Evolutionary conservation across 2,797 vertebrate species (phyloP).

Genomic region (Hozukius guyotensis): DNA sequence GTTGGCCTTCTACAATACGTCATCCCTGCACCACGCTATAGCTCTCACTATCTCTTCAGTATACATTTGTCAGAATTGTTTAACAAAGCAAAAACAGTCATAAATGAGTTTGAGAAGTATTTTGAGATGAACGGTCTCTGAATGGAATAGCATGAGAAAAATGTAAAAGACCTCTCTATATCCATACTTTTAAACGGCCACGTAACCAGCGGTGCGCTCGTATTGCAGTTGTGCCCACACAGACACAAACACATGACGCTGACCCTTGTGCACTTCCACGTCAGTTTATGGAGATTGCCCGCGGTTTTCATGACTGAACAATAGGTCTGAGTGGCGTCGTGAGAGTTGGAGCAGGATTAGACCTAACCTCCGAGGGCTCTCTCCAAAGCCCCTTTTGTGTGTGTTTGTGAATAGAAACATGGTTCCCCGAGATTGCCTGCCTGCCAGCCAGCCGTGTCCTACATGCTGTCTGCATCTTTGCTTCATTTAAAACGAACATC

Average conservation of each 20-base stretch:
- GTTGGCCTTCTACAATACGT: neutral
- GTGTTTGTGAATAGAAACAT: constrained; percentile 62
- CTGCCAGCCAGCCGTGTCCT: constrained; percentile 44
- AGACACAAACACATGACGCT: neutral
- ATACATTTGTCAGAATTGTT: neutral
- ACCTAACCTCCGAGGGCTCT: constrained; percentile 50
- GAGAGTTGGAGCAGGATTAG: constrained; percentile 69
- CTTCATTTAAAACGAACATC: constrained; percentile 26
- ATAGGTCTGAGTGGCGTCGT: constrained; percentile 57
- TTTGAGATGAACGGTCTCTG: neutral
- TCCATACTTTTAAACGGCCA: neutral
- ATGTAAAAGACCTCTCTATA: neutral
- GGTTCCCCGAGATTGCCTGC: constrained; percentile 44
- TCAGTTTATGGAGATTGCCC: constrained; percentile 47
- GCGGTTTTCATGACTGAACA: constrained; percentile 57
- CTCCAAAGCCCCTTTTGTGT: constrained; percentile 60
- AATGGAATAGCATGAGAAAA: neutral
- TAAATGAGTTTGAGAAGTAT: neutral
- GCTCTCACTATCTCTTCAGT: neutral
- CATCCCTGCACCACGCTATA: neutral
- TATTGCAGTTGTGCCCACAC: neutral
- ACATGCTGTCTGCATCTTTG: constrained; percentile 38
- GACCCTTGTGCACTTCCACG: constrained; percentile 38
- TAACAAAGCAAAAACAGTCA: neutral
- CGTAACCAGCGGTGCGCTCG: neutral